Evolutionary conservation across 2,888 invertebrate species (phyloP), one percentile per base, ranked within the genome.

Genomic region (Heliconius aoede): DNA sequence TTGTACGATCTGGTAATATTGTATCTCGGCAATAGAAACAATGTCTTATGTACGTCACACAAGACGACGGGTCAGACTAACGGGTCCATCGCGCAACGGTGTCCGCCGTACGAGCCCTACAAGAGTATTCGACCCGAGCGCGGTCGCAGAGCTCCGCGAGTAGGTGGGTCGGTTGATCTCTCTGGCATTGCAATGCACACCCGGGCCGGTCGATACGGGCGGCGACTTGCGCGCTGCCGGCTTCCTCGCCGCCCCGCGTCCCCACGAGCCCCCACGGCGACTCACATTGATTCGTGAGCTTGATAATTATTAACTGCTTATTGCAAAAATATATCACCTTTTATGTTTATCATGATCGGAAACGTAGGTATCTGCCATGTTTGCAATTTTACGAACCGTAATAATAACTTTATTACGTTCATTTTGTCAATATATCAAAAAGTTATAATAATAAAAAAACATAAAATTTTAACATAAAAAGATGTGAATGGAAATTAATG

Each of bases 171-270:
- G 90, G 83, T 83, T 86, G 91, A 90, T 91, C 89, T 91, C 91
- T 89, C 88, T 86, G 87, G 87, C 87, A 89, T 89, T 87, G 91
- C 92, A 86, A 89, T 92, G 92, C 92, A 93, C 89, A 93, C 92
- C 93, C 93, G 93, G 91, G 89, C 88, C 92, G 93, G 93, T 94
- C 94, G 94, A 93, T 94, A 94, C 90, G 85, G 86, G 83, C 86
- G 87, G 85, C 90, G 93, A 93, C 91, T 92, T 94, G 93, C 93
- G 93, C 93, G 89, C 85, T 90, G 83, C 87, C 88, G 88, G 83
- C 85, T 87, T 40, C 88, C 88, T 84, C 87, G 81, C 79, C 84
- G 68, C 87, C 87, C 88, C 65, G 65, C 65, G 24, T 36, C 36
- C 64, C 65, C 65, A 5, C 0, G 7, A n/a, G n/a, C 88, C 89